A percentile compares a stretch with the other conserved stretches of the same genome.
Conservation (phyloP, 2,797 vertebrate genomes). For the Vipera ursinii region DNA sequence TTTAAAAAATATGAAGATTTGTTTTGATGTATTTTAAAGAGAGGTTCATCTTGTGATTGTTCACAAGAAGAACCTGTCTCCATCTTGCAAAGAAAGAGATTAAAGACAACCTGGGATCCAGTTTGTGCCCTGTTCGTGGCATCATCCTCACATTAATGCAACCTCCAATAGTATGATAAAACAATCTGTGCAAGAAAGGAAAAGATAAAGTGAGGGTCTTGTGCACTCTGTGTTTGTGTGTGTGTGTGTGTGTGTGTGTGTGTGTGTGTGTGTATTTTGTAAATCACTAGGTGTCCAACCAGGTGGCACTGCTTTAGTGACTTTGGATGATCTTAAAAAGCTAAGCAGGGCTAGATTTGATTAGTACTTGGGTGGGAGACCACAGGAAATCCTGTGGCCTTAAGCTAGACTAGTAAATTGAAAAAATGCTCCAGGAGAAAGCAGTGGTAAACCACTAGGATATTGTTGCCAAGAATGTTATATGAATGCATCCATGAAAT, state of each 20-base stretch:
- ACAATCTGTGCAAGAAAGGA: neutral
- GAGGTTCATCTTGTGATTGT: neutral
- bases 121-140: neutral
- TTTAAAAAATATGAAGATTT: neutral
- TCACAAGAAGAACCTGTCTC: neutral
- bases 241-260: neutral
- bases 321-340: neutral
- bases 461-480: neutral
- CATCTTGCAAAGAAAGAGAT: neutral
- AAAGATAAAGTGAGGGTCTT: neutral
- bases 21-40: neutral
- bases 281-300: neutral
- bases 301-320: neutral
- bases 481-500: neutral
- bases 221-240: neutral
- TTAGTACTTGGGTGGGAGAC: neutral
- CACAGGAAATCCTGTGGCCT: neutral
- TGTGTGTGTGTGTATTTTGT: neutral
- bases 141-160: neutral
- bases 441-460: neutral
- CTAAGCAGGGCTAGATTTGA: neutral
- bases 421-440: neutral
- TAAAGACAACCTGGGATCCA: neutral
- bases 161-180: neutral
- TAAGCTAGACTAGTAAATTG: neutral